Conservation (phyloP, 2,113 vertebrate species). For the Rhombomys opimus region DNA sequence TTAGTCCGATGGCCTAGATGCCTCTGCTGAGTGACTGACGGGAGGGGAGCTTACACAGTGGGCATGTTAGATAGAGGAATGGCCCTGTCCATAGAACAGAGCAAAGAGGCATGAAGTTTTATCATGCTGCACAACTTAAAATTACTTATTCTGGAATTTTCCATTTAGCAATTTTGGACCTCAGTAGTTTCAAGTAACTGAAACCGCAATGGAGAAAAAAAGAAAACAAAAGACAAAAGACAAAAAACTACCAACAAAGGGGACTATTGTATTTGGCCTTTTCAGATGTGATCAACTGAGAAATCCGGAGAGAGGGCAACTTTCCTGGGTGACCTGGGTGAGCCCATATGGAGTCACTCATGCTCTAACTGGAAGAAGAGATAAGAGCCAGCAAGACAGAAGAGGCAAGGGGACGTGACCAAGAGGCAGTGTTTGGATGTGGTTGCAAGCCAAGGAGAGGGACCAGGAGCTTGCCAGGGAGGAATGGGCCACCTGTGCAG, state of each 20-base stretch:
- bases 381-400: background rate
- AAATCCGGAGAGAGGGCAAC: background rate
- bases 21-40: background rate
- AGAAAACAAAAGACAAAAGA: too few species aligned
- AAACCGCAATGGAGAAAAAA: background rate
- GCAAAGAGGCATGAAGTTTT: background rate
- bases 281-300: background rate
- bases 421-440: background rate
- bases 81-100: background rate
- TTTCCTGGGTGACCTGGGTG: background rate
- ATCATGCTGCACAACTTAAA: background rate
- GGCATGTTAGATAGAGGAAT: background rate
- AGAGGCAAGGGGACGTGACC: background rate
- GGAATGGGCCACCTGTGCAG: background rate
- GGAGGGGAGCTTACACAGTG: background rate
- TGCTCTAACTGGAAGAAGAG: too few species aligned
- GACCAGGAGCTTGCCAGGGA: background rate
- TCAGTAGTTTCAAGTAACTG: background rate
- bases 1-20: background rate
- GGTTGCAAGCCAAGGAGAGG: background rate
- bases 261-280: background rate
- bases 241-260: background rate
- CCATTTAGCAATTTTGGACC: background rate
- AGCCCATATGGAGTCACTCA: background rate
- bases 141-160: background rate